Evolutionary conservation across 2,113 vertebrate species (phyloP), one percentile per base, ranked within the genome.

Genomic region (Macquaria ambigua): DNA sequence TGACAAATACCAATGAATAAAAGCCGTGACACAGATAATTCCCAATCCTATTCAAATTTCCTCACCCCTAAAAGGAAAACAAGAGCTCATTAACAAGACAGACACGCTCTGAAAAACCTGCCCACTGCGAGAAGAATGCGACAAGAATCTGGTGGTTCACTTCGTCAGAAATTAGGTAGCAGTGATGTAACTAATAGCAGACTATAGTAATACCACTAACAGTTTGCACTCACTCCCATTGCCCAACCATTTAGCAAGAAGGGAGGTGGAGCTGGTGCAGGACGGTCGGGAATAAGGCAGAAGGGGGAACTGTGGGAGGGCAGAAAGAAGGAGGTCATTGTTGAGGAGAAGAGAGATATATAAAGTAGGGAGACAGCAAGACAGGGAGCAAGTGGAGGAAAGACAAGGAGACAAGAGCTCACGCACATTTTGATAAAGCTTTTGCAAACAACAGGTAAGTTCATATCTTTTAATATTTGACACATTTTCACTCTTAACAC

Each of bases 271-370:
- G 91, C 88, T 78, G 87, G 64, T 77, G 73, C 15, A 74, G 52
- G 31, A 43, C 58, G 70, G 63, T 53, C 52, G 1, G 68, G 82
- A 87, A 48, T 63, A 1, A 81, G 34, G 28, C 73, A 63, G 59
- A 31, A 21, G 67, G 37, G 74, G 83, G 50, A 41, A 6, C 10
- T 48, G 88, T 78, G 79, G 90, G 93, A 87, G 86, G 90, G 85
- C 50, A 66, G 84, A 87, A 89, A 89, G 87, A 67, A 91, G 90
- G 93, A 90, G 93, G 85, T 77, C 87, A 88, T 91, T 89, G 43
- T 87, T 82, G 37, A 8, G 58, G 77, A 77, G 86, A 78, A 25
- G 56, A 37, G 15, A 76, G 79, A n/a, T 15, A 61, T 85, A 90
- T 89, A 92, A 88, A 90, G 66, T 31, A 34, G 39, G 64, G 61